A percentile compares a stretch with the other conserved stretches of the same genome.
These are phyloP conservation scores for Syngnathoides biaculeatus DNA, from an alignment of 2,113 vertebrate species.

Conservation along the genomic window DNA sequence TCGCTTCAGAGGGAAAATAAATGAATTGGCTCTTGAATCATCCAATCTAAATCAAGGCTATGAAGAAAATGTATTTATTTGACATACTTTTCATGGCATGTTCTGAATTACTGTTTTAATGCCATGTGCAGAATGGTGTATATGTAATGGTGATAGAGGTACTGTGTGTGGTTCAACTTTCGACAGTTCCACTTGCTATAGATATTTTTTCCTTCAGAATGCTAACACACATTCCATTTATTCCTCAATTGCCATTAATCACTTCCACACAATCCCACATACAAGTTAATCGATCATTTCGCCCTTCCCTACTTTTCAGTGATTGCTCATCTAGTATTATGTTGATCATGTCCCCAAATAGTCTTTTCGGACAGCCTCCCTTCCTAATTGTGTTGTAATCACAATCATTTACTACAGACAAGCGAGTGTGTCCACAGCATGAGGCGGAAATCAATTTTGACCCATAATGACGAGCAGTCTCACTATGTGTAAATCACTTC, in stretches of 20 bases:
- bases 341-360: neutral
- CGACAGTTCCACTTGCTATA: no score
- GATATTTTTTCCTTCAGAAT: neutral
- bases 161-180: no score
- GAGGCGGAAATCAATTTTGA: neutral
- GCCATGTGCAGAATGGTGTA: no score
- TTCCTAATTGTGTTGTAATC: neutral
- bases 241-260: neutral
- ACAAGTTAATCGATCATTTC: neutral
- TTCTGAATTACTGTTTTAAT: no score
- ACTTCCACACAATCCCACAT: neutral
- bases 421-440: neutral
- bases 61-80: no score
- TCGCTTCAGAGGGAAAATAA: no score
- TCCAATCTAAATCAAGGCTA: no score
- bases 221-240: neutral
- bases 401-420: neutral
- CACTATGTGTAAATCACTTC: neutral
- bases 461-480: slow-evolving; percentile 2
- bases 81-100: no score
- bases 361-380: neutral
- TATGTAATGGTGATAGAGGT: no score
- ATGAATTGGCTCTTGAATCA: no score
- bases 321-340: neutral
- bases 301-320: neutral